Evolutionary conservation across 1,140 invertebrate species (phyloP).

Genomic region (Lordiphosa stackelbergi): DNA sequence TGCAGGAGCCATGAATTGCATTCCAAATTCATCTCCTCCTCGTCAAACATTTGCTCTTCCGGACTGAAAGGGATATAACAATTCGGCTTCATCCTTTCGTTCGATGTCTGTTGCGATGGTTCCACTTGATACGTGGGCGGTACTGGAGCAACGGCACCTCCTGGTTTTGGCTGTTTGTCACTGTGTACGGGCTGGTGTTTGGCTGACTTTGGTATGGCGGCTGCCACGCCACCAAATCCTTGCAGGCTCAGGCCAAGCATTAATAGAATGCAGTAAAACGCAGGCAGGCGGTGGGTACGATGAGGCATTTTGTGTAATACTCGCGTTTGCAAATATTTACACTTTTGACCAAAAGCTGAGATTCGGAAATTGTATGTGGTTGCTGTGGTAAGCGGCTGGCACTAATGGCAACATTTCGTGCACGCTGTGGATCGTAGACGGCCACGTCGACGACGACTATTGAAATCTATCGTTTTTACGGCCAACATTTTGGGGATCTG

Average conservation of each 20-base stretch:
- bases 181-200: constrained; percentile 51
- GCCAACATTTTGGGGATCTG: constrained; percentile 41
- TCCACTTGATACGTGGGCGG: constrained; percentile 61
- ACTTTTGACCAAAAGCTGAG: constrained; percentile 59
- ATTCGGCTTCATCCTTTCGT: constrained; percentile 67
- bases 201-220: constrained; percentile 65
- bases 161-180: constrained; percentile 42
- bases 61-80: constrained; percentile 60
- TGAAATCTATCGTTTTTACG: constrained; percentile 72
- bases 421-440: constrained; percentile 53
- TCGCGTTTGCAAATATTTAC: constrained; percentile 74
- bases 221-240: constrained; percentile 45
- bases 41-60: constrained; percentile 64
- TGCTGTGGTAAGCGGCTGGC: constrained; percentile 39
- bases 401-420: constrained; percentile 41
- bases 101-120: constrained; percentile 66
- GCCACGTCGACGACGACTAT: constrained; percentile 70
- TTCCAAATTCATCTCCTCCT: constrained; percentile 53
- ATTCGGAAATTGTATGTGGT: constrained; percentile 47
- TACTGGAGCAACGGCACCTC: constrained; percentile 32
- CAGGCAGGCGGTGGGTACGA: constrained; percentile 36
- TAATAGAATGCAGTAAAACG: constrained; percentile 37
- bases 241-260: constrained; percentile 51
- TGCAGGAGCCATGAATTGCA: constrained; percentile 24
- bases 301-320: constrained; percentile 70